phyloP scores from a whole-genome alignment of 2,797 vertebrate genomes.

The Lepus oiostolus region DNA sequence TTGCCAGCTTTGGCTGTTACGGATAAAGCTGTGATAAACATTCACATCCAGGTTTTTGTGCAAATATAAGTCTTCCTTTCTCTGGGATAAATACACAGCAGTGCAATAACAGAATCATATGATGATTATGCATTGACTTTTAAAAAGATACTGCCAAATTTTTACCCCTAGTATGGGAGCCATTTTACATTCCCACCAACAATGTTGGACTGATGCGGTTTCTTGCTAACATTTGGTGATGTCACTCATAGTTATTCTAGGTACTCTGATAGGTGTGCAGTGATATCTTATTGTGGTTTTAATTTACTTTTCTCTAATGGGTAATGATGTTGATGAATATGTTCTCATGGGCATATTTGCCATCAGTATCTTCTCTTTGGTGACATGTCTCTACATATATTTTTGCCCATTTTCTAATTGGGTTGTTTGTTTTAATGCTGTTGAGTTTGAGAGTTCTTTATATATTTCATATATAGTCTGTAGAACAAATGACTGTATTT shows the following conservation, averaged over 20 bases:
- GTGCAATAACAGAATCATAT: background rate
- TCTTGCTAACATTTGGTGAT: background rate
- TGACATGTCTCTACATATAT: background rate
- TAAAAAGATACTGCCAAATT: background rate
- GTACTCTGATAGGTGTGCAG: background rate
- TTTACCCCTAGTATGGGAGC: background rate
- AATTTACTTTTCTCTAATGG: conserved; percentile 13
- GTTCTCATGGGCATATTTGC: background rate
- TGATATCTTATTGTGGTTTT: background rate
- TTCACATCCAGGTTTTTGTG: background rate
- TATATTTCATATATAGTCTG: background rate
- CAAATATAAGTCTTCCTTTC: background rate
- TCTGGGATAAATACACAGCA: background rate
- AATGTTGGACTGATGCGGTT: background rate
- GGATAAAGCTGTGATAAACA: background rate
- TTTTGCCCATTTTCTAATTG: conserved; percentile 57
- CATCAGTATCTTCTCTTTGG: conserved; percentile 42
- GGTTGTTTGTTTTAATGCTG: conserved; percentile 29
- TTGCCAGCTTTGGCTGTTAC: background rate
- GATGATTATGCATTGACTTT: background rate
- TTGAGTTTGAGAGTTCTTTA: conserved; percentile 46
- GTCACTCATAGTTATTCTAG: conserved; percentile 6
- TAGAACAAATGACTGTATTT: conserved; percentile 38
- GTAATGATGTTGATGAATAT: background rate
- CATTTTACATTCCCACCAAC: background rate